Percentiles rank a stretch among this genome's conserved stretches.
Evolutionary conservation across 1,140 invertebrate genomes (phyloP).

Genomic region (Cydia splendana): DNA sequence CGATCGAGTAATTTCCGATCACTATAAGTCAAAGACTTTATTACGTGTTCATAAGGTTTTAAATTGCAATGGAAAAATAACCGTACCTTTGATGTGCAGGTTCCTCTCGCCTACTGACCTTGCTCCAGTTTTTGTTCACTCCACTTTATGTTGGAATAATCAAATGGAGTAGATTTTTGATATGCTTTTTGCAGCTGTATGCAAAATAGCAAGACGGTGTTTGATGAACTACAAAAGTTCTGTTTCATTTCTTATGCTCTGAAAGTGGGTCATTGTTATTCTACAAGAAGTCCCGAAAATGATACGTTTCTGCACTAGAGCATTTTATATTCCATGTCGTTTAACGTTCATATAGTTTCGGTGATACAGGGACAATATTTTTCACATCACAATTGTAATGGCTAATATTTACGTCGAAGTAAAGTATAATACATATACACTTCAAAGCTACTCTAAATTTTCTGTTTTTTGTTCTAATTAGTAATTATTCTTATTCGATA

Average conservation of each 20-base stretch:
- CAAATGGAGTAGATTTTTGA: background rate
- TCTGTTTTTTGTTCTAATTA: too few species aligned
- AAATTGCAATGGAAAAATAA: slow-evolving; percentile 2
- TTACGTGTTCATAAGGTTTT: background rate
- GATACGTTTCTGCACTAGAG: too few species aligned
- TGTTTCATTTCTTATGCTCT: background rate
- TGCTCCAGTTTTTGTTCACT: slow-evolving; percentile 43
- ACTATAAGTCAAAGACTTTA: background rate
- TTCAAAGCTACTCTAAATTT: too few species aligned
- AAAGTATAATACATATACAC: too few species aligned
- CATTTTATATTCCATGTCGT: too few species aligned
- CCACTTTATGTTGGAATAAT: slow-evolving; percentile 11
- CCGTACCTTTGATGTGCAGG: slow-evolving; percentile 28
- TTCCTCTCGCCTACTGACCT: slow-evolving; percentile 44
- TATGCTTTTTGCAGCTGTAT: background rate
- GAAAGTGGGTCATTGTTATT: too few species aligned
- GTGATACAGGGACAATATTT: too few species aligned
- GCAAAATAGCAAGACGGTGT: background rate
- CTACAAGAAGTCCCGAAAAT: too few species aligned
- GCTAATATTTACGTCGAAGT: too few species aligned
- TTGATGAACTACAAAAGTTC: background rate
- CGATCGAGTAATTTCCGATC: slow-evolving; percentile 28
- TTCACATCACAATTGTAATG: too few species aligned
- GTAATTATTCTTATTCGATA: background rate
- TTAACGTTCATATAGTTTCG: too few species aligned